Percentiles rank a stretch among this genome's conserved stretches.
Evolutionary conservation across 2,797 vertebrate species (phyloP).

Genomic region (Anguilla anguilla): DNA sequence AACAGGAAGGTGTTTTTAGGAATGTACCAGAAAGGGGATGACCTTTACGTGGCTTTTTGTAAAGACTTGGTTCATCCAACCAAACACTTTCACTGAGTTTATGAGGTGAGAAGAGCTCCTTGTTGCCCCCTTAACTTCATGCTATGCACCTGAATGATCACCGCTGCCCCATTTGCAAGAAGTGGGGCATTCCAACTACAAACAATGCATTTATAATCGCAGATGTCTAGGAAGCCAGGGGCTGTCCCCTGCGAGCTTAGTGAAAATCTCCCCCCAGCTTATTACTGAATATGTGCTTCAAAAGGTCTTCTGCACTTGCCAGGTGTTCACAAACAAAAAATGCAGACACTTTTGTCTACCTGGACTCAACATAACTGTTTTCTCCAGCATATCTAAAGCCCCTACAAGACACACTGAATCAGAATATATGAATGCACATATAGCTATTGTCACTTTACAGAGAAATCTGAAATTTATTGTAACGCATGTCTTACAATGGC

Average conservation of each 20-base stretch:
- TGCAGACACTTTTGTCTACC: slow-evolving; percentile 41
- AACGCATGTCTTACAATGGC: neutral
- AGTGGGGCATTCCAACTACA: neutral
- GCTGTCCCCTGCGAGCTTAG: neutral
- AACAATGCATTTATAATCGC: neutral
- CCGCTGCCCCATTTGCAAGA: neutral
- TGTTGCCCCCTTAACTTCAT: neutral
- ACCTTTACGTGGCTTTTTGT: neutral
- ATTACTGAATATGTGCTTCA: slow-evolving; percentile 50
- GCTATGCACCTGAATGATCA: neutral
- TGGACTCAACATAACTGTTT: slow-evolving; percentile 33
- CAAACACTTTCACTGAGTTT: neutral
- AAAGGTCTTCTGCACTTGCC: slow-evolving; percentile 46
- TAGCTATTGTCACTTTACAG: neutral
- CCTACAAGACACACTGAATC: neutral
- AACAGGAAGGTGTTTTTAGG: neutral
- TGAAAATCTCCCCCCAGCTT: slow-evolving; percentile 12
- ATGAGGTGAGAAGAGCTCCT: neutral
- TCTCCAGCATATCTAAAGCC: neutral
- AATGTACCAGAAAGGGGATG: neutral
- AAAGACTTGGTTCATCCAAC: neutral
- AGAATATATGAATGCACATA: neutral
- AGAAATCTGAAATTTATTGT: neutral
- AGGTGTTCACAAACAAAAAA: slow-evolving; percentile 46
- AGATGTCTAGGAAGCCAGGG: neutral